Evolutionary conservation across 1,140 invertebrate genomes (phyloP).

Genomic region (Sycophaga agraensis): DNA sequence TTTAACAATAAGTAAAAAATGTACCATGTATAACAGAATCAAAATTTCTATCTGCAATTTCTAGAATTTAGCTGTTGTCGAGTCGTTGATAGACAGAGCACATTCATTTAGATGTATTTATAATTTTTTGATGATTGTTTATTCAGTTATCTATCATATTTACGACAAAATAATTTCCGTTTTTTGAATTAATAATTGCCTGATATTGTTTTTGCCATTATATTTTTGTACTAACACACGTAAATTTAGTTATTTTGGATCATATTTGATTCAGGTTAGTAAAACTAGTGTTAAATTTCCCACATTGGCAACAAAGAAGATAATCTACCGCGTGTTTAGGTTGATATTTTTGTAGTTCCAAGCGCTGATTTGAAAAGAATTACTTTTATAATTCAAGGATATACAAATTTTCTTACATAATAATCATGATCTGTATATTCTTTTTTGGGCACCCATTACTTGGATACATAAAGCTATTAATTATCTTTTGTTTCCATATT

Average conservation of each 20-base stretch:
- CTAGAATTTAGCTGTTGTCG: constrained; percentile 56
- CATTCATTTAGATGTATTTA: constrained; percentile 35
- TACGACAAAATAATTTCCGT: constrained; percentile 33
- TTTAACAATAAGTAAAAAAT: constrained; percentile 4
- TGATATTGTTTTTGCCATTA: constrained; percentile 49
- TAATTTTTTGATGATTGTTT: constrained; percentile 18
- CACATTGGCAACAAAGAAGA: not conserved
- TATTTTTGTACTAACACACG: constrained; percentile 46
- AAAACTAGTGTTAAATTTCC: not conserved
- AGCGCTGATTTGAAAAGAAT: constrained; percentile 6
- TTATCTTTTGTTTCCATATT: too few relatives aligned
- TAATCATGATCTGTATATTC: too few relatives aligned
- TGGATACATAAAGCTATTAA: too few relatives aligned
- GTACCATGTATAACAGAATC: constrained; percentile 30
- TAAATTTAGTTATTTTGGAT: constrained; percentile 31
- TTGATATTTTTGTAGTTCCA: not conserved
- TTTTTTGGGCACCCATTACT: too few relatives aligned
- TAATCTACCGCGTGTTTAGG: not conserved
- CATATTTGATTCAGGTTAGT: constrained; percentile 47
- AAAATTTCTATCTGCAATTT: constrained; percentile 50
- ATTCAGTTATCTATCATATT: constrained; percentile 30
- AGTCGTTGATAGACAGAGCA: constrained; percentile 59
- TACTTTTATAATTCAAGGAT: constrained; percentile 10
- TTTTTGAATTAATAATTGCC: constrained; percentile 40
- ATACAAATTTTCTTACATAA: too few relatives aligned